Percentiles rank a stretch among this genome's conserved stretches.
Conservation (phyloP, 2,797 vertebrate species). For the Sebastiscus tertius region DNA sequence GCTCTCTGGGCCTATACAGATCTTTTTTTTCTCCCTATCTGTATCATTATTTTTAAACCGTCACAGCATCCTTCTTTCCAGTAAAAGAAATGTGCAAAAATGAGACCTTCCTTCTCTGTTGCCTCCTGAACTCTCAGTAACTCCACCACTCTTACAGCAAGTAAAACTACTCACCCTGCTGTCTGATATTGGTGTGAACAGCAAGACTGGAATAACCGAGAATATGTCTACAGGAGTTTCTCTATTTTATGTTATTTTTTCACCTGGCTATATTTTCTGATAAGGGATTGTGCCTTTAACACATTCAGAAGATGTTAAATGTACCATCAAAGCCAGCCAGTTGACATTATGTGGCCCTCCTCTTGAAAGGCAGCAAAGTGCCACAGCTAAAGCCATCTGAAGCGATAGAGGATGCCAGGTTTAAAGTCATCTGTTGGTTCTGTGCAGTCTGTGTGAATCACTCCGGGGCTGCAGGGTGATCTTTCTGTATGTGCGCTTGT, state of each 20-base stretch:
- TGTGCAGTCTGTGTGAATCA: constrained; percentile 66
- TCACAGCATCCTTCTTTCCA: neutral
- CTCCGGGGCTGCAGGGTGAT: constrained; percentile 53
- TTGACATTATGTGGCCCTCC: constrained; percentile 38
- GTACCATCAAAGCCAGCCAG: neutral
- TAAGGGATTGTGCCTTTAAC: neutral
- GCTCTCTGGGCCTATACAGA: neutral
- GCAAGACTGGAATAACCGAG: neutral
- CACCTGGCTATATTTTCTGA: neutral
- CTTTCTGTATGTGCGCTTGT: constrained; percentile 61
- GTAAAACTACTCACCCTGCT: neutral
- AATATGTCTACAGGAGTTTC: neutral
- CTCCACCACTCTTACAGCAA: neutral
- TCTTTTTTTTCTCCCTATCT: neutral
- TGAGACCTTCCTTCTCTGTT: neutral
- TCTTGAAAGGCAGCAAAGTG: constrained; percentile 48
- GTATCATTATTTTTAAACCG: neutral
- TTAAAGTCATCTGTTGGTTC: constrained; percentile 59
- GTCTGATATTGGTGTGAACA: constrained; percentile 7
- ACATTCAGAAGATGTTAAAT: constrained; percentile 31
- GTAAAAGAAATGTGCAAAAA: neutral
- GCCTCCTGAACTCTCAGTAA: neutral
- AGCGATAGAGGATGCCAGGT: constrained; percentile 36
- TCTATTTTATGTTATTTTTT: neutral
- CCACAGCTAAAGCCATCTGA: constrained; percentile 46